These are phyloP conservation scores for Benitochromis conjunctus DNA, from an alignment of 2,113 vertebrate species.

Conservation along the genomic window DNA sequence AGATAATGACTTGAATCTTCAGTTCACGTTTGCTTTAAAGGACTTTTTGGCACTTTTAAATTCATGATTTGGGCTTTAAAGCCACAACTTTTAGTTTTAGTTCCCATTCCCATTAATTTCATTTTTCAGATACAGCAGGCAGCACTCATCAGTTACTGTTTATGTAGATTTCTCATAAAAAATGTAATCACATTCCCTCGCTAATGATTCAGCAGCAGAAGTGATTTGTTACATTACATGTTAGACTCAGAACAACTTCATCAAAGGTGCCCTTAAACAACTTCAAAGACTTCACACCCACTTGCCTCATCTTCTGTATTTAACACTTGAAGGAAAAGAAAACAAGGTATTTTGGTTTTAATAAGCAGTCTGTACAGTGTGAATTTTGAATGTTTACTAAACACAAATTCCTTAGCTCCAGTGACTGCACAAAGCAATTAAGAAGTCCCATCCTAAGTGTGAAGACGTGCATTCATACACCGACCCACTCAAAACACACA, in stretches of 20 bases:
- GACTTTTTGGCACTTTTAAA: neutral
- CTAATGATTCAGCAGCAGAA: neutral
- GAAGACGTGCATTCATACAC: neutral
- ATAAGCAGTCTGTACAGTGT: neutral
- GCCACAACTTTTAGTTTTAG: neutral
- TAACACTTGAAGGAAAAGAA: neutral
- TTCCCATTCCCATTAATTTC: neutral
- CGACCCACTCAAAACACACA: neutral
- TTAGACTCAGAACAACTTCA: neutral
- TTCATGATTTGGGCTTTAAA: neutral
- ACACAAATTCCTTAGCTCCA: neutral
- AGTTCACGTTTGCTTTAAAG: neutral
- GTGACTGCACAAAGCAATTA: neutral
- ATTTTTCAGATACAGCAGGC: neutral
- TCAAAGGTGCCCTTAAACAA: neutral
- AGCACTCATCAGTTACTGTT: neutral
- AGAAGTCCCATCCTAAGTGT: neutral
- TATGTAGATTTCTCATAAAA: neutral
- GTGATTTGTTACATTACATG: neutral
- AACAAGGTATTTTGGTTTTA: neutral
- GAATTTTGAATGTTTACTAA: neutral
- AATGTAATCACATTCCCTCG: neutral
- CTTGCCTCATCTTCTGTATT: neutral
- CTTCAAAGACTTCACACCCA: neutral
- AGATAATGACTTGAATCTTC: neutral